Base-by-base conservation (phyloP, 2,888 invertebrate genomes). In the Caenorhabditis doughertyi region DNA sequence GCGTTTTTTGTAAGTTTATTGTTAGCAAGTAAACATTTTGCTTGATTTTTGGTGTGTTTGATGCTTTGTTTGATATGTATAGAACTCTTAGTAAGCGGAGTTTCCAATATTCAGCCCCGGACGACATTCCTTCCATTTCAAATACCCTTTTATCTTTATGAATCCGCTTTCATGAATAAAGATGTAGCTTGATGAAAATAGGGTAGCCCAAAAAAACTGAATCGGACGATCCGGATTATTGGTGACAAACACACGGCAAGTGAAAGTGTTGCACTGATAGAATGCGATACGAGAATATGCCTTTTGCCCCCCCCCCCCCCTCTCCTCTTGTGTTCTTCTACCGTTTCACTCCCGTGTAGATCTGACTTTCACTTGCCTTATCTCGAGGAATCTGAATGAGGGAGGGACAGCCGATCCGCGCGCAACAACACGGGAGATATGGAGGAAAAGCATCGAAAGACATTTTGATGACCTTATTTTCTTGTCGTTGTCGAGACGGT, bases 401-500 rank as follows among this genome's bases (percentile, higher is more conserved):
- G 65, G 64, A 65, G 64, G 55, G 62, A 79, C 71, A 47, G 39
- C 62, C 71, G 70, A 71, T 70, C 71, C 79, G 79, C 56, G 67
- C 71, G 65, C 70, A 64, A 58, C 70, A 70, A 64, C 64, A 76
- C 68, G 68, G 77, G 77, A 68, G 60, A 77, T 72, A 72, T 72
- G 58, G 56, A 65, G 72, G 72, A 79, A 79, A 79, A 79, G 79
- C 72, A 72, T 64, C 51, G 32, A 60, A 58, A 76, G 42, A 71
- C 70, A 65, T 77, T 65, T 77, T 77, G 82, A 82, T 82, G 82
- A 82, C 82, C 82, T 82, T 82, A 82, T 82, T 82, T 77, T 82
- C 62, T 64, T 44, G 71, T 79, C 77, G 67, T 76, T 76, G 76
- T 67, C 67, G 67, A 68, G 76, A 60, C 76, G 68, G 60, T 58